Percentiles rank a stretch among this genome's conserved stretches.
Conservation (phyloP, 2,113 vertebrate species). For the Bungarus multicinctus region DNA sequence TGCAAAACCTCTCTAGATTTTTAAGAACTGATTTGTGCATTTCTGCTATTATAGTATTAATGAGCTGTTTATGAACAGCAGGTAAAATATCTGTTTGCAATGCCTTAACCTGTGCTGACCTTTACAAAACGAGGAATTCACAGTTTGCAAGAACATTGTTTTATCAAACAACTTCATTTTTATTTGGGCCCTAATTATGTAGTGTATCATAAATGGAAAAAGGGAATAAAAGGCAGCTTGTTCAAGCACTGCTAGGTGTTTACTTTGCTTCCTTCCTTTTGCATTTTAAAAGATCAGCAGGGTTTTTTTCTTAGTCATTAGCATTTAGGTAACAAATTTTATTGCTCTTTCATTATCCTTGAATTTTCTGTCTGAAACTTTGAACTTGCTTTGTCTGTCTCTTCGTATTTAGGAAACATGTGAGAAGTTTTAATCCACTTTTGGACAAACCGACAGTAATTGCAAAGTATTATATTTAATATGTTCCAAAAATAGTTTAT, state of each 20-base stretch:
- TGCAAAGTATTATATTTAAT: not conserved
- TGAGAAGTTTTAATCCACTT: not conserved
- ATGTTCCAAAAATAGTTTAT: not conserved
- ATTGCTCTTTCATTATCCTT: not conserved
- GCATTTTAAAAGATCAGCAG: not conserved
- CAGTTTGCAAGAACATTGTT: not conserved
- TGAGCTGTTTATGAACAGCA: conserved; percentile 36
- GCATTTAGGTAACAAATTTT: conserved; percentile 4
- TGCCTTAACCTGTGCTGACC: not conserved
- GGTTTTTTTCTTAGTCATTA: not conserved
- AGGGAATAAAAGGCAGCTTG: not conserved
- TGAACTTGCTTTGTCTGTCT: not conserved
- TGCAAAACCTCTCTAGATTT: not conserved
- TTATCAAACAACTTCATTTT: not conserved
- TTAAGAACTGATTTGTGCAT: not conserved
- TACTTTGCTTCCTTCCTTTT: not conserved
- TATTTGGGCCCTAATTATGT: not conserved
- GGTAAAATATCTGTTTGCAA: conserved; percentile 32
- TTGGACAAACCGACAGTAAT: not conserved
- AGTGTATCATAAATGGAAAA: not conserved
- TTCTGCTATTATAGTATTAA: conserved; percentile 12
- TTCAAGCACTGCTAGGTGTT: not conserved
- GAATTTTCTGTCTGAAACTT: not conserved
- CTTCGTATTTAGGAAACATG: not conserved
- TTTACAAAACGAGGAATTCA: not conserved